Evolutionary conservation across 2,113 vertebrate species (phyloP).

Genomic region (Neotoma lepida): DNA sequence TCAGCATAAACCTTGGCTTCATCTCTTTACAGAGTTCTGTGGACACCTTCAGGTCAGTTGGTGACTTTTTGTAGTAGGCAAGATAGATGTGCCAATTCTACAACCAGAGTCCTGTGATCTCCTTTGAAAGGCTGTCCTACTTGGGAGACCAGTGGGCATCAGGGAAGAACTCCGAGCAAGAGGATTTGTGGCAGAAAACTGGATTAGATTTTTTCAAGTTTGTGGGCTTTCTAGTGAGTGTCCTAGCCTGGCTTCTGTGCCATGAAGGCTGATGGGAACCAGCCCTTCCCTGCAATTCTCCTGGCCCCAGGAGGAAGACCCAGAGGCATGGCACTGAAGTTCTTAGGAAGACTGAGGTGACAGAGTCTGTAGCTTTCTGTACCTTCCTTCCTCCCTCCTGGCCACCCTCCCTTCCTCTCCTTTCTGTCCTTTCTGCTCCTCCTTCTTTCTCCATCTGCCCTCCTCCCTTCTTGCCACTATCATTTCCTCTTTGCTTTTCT

Average conservation of each 20-base stretch:
- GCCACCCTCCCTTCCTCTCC: not conserved
- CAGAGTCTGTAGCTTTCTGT: not conserved
- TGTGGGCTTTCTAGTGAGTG: not conserved
- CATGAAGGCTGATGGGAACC: not conserved
- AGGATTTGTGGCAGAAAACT: not conserved
- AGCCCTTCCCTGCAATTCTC: not conserved
- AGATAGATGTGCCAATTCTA: not conserved
- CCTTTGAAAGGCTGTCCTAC: not conserved
- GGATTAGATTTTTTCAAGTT: not conserved
- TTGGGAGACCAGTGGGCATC: not conserved
- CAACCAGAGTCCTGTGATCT: not conserved
- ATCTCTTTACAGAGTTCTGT: not conserved
- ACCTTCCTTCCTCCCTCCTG: not conserved
- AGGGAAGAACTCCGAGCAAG: not conserved
- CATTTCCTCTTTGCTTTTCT: not conserved
- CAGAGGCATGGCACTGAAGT: not conserved
- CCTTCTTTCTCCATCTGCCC: no score
- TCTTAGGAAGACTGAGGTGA: not conserved
- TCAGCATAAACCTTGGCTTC: not conserved
- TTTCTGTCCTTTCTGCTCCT: not conserved
- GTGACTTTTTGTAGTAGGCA: not conserved
- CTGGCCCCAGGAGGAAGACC: not conserved
- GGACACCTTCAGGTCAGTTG: not conserved
- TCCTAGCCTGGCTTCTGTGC: not conserved
- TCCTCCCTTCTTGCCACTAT: not conserved